Conservation (phyloP, 2,888 invertebrate species). For the Thysanoteuthis rhombus region DNA sequence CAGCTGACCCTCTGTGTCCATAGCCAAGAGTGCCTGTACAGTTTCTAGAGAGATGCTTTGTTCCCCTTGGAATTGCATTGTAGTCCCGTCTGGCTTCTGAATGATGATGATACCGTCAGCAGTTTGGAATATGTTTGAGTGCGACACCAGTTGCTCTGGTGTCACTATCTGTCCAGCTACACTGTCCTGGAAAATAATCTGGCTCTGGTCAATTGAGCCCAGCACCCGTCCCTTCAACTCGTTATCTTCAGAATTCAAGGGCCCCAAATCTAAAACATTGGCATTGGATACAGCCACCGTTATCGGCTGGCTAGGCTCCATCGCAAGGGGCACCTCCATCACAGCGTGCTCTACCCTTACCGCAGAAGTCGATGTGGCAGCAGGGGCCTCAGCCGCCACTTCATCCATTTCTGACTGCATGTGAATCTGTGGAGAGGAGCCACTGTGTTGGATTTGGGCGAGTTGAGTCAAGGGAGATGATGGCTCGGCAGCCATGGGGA, state of each 20-base stretch:
- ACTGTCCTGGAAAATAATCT: slow-evolving; percentile 33
- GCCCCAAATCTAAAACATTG: not conserved
- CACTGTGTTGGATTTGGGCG: not conserved
- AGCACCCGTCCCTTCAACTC: not conserved
- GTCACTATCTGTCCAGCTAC: slow-evolving; percentile 37
- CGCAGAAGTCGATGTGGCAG: not conserved
- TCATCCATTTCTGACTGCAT: not conserved
- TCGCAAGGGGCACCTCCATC: slow-evolving; percentile 1
- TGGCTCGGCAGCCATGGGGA: not conserved
- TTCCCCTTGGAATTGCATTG: slow-evolving; percentile 62
- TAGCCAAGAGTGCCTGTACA: slow-evolving; percentile 64
- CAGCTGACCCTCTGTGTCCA: slow-evolving; percentile 51
- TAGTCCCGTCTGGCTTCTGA: slow-evolving; percentile 63
- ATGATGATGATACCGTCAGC: slow-evolving; percentile 62
- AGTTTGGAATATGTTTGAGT: slow-evolving; percentile 58
- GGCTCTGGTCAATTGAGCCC: slow-evolving; percentile 29
- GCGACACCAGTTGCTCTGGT: slow-evolving; percentile 38
- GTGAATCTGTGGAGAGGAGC: not conserved
- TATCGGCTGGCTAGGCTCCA: not conserved
- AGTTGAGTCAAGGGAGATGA: not conserved
- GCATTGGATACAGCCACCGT: not conserved
- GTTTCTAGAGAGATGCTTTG: slow-evolving; percentile 62
- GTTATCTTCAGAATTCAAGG: slow-evolving; percentile 14
- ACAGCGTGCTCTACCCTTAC: not conserved
- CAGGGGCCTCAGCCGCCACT: not conserved